Base-by-base conservation (phyloP, 2,888 invertebrate species). In the Drosophila suboccidentalis region DNA sequence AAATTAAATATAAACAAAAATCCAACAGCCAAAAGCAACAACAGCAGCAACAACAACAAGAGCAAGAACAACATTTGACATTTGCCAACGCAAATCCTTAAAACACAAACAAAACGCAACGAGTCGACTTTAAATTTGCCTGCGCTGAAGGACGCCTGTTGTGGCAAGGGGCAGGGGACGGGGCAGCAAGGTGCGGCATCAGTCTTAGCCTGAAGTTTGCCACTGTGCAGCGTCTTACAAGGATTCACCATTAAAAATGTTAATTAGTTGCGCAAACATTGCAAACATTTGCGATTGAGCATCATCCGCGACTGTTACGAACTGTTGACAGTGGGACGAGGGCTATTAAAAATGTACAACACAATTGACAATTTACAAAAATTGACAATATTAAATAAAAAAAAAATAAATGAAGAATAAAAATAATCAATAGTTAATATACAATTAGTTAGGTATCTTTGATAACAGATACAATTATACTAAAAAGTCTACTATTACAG, bases 231-330 rank as follows among this genome's bases (percentile, higher is more conserved):
- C 71, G 46, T 69, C 82, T 89, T 90, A 91, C 91, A 91, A 91
- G 91, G 90, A 91, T 91, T 91, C 88, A 84, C 91, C 91, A 91
- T 91, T 91, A 91, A 91, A 91, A 91, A 91, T 91, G 91, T 91
- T 91, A 91, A 91, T 91, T 91, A 91, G 91, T 90, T 87, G 83
- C 79, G 74, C 85, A 86, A 87, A 82, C 87, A 82, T 66, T 78
- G 76, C 83, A 75, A 82, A 81, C 83, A 79, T 58, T 64, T 74
- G 58, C 71, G 55, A 74, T 74, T 83, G 83, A 70, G 80, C 87
- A 55, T 65, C 70, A 57, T 51, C 63, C 54, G 62, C 77, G 62
- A 75, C 71, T 68, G 54, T 54, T 62, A 29, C 69, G 38, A 58
- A 34, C 57, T 58, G 19, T 9, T 11, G 3, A 85, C 82, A 59